Conservation (phyloP, 2,113 vertebrate genomes). For the Archilochus colubris region DNA sequence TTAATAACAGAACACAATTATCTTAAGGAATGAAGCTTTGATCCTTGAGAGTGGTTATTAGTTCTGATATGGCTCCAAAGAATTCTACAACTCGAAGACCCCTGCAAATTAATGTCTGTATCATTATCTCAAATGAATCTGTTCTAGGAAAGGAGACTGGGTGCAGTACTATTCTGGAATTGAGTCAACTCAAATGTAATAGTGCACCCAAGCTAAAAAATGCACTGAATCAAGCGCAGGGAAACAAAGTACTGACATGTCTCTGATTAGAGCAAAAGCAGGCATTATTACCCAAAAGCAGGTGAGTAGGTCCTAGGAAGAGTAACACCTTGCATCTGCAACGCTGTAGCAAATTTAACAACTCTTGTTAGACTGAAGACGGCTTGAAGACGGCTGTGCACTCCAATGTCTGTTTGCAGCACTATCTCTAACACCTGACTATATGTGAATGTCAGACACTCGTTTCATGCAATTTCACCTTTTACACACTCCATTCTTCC, state of each 20-base stretch:
- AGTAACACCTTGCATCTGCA: neutral
- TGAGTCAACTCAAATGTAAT: neutral
- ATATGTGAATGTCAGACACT: neutral
- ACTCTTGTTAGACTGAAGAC: neutral
- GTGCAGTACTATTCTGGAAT: neutral
- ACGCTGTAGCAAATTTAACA: neutral
- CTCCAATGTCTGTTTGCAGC: neutral
- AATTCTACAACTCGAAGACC: neutral
- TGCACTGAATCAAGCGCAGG: rapidly evolving
- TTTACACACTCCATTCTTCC: neutral
- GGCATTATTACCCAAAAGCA: neutral
- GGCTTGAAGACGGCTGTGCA: neutral
- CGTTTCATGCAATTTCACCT: neutral
- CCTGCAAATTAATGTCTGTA: neutral
- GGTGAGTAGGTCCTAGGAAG: neutral
- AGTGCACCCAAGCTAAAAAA: neutral
- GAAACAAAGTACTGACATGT: neutral
- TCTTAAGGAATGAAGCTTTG: neutral
- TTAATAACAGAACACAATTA: neutral
- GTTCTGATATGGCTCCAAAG: neutral
- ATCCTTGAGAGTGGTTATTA: neutral
- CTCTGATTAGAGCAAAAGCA: neutral
- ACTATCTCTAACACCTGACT: neutral
- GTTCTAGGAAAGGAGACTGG: neutral
- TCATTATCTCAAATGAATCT: neutral